Evolutionary conservation across 2,113 vertebrate genomes (phyloP), one percentile per base, ranked within the genome.

Genomic region (Apteryx mantelli): DNA sequence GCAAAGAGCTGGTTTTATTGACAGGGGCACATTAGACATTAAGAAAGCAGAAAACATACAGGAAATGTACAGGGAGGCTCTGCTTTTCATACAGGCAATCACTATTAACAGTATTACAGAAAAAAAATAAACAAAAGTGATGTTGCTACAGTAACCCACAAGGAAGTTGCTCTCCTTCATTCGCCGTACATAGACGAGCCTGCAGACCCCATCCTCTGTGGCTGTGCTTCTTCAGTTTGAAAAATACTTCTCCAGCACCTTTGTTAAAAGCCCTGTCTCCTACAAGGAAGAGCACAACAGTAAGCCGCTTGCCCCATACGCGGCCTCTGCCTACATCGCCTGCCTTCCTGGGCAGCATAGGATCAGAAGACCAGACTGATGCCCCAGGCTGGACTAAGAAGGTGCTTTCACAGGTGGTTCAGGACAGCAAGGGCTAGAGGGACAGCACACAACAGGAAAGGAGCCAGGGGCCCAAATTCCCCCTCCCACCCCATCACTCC

Each of bases 241-340:
- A 88, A 98, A 95, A 96, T 99, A 98, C 90, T 97, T 98, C 94
- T 98, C 97, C 98, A 99, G 98, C 94, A 99, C 97, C 97, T 98
- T 99, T 89, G 97, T 97, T 91, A 99, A 77, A 89, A 98, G 96
- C 63, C 98, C 98, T 8, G 95, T 94, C 84, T 98, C 98, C 99
- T 99, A 88, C 63, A 97, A 97, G 97, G 46, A 84, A 94, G 96
- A 58, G 73, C 66, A 95, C 36, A 66, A 11, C 0, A 0, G 58
- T 95, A 58, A 96, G 91, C 79, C 14, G 1, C 1, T 0, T 15
- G 28, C 25, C 38, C 28, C 6, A 4, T 5, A 14, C 2, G 6
- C 50, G 50, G 13, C 32, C 48, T 60, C 13, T 32, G 25, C 38
- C 46, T n/a, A 1, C 46, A 14, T 4, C 70, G 32, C 19, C 75